These are phyloP conservation scores for Lucifuga dentata DNA, from an alignment of 2,113 vertebrate genomes.

Conservation along the genomic window DNA sequence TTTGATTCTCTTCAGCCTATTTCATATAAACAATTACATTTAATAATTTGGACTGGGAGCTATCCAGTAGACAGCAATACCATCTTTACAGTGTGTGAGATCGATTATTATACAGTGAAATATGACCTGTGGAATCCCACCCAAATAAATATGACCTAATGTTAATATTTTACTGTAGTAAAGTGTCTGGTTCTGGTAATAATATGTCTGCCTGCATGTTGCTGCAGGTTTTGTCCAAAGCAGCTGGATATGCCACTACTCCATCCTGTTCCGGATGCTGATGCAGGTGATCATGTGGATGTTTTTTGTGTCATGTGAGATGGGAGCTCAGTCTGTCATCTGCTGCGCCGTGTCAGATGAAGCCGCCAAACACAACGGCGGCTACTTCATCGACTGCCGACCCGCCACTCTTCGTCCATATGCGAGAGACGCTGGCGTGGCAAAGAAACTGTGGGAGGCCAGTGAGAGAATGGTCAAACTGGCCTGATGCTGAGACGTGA, in stretches of 20 bases:
- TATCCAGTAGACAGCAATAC: too few relatives aligned
- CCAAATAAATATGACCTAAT: too few relatives aligned
- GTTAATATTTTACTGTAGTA: too few relatives aligned
- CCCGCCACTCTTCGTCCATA: constrained; percentile 74
- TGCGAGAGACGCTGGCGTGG: constrained; percentile 81
- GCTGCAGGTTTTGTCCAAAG: constrained; percentile 83
- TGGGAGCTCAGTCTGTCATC: constrained; percentile 83
- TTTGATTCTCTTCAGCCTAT: too few relatives aligned
- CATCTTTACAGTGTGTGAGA: too few relatives aligned
- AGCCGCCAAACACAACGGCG: constrained; percentile 77
- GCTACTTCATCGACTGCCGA: constrained; percentile 83
- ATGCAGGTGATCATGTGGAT: constrained; percentile 84
- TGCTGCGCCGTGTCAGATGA: constrained; percentile 83
- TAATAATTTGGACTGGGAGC: too few relatives aligned
- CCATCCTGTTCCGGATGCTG: constrained; percentile 81
- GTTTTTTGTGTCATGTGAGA: constrained; percentile 83
- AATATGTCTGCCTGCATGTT: not conserved
- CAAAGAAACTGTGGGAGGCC: constrained; percentile 86
- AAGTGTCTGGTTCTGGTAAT: not conserved
- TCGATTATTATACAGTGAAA: too few relatives aligned
- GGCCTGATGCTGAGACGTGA: constrained; percentile 51
- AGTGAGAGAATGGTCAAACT: constrained; percentile 85
- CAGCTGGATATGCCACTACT: constrained; percentile 82
- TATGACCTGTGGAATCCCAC: too few relatives aligned
- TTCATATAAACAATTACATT: too few relatives aligned